phyloP scores from a whole-genome alignment of 2,888 invertebrate species.

The Piscicola geometra region DNA sequence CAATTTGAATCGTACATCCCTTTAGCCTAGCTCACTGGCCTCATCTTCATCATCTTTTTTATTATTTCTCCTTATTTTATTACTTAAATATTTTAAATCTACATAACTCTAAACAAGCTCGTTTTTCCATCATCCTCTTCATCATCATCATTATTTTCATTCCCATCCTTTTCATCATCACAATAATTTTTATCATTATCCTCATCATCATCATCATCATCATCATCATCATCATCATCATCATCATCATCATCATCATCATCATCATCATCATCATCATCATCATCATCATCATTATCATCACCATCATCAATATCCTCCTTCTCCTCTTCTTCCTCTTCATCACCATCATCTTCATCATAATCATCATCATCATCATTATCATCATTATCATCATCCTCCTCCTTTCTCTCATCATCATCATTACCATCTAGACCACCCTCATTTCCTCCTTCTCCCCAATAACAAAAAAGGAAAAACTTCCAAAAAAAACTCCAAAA shows the following conservation, averaged over 20 bases:
- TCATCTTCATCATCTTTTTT: not conserved
- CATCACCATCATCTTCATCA: not conserved
- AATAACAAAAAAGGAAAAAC: no score
- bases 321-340: not conserved
- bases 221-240: slow-evolving; percentile 15
- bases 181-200: slow-evolving; percentile 2
- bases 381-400: slow-evolving; percentile 33
- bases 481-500: no score
- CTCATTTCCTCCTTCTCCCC: no score
- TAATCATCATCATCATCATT: slow-evolving; percentile 34
- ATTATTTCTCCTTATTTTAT: not conserved
- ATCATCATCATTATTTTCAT: not conserved
- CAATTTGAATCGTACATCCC: no score
- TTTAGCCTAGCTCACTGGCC: not conserved
- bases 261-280: slow-evolving; percentile 31
- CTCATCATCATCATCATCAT: not conserved
- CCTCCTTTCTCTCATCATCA: slow-evolving; percentile 23
- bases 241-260: slow-evolving; percentile 24
- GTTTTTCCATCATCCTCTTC: not conserved
- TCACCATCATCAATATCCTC: slow-evolving; percentile 20
- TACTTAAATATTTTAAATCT: not conserved
- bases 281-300: slow-evolving; percentile 25
- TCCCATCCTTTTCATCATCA: not conserved
- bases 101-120: no score
- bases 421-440: slow-evolving; percentile 8